Evolutionary conservation across 2,888 invertebrate species (phyloP).

Genomic region (Pachliopta kotzebuea): DNA sequence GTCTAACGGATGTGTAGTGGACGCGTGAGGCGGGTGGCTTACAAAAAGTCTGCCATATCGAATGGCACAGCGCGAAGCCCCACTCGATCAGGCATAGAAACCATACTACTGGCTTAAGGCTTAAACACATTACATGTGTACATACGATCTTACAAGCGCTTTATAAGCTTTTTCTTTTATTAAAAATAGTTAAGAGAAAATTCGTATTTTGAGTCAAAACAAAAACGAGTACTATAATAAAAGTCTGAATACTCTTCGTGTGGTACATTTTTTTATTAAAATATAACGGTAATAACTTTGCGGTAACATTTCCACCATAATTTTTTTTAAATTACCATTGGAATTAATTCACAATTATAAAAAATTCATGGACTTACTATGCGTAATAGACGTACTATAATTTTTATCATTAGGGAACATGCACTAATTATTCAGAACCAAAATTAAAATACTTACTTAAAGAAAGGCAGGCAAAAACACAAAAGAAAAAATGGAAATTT

Average conservation of each 20-base stretch:
- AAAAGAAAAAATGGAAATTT: conserved; percentile 20
- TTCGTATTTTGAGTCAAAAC: neutral
- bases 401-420: neutral
- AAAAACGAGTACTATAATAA: neutral
- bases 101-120: conserved; percentile 66
- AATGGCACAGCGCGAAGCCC: conserved; percentile 54
- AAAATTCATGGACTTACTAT: too few relatives aligned
- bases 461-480: conserved; percentile 35
- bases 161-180: conserved; percentile 9
- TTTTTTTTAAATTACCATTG: too few relatives aligned
- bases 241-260: neutral
- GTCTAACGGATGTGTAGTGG: conserved; percentile 4
- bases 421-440: too few relatives aligned
- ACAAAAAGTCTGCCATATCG: conserved; percentile 29
- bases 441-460: conserved; percentile 36
- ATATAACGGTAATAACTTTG: too few relatives aligned
- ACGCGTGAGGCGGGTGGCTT: conserved; percentile 45
- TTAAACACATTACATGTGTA: conserved; percentile 13
- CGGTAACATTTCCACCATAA: too few relatives aligned
- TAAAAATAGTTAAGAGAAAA: neutral
- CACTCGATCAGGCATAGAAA: conserved; percentile 47
- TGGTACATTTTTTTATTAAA: too few relatives aligned
- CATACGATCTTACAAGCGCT: neutral
- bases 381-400: too few relatives aligned
- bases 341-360: too few relatives aligned